Base-by-base conservation (phyloP, 2,113 vertebrate species). In the Lathamus discolor region DNA sequence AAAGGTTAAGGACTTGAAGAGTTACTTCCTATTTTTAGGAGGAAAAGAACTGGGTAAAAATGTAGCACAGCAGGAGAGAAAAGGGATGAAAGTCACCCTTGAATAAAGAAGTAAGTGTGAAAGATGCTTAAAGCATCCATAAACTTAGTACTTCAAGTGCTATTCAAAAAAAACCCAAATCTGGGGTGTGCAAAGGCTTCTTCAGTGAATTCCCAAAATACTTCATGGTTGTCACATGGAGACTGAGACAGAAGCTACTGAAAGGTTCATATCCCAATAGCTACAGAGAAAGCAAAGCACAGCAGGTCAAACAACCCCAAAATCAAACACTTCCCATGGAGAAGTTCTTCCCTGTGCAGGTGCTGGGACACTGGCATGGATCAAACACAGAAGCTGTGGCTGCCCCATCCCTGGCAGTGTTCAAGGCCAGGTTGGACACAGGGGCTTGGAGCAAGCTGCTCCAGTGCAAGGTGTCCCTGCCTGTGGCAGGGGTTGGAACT, bases 21-120 rank as follows among this genome's bases (percentile, higher is more conserved):
- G 23, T 37, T n/a, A 72, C 68, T 92, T 90, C 86, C 64, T 84
- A 86, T 76, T 92, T 93, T 92, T 73, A 91, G 83, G 13, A 92
- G 74, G 48, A 51, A 82, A 72, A 90, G 39, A 88, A 81, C 1
- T 78, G 77, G 43, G 57, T 51, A n/a, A 90, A 75, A 91, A 83
- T 84, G 83, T 35, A 83, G 77, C 61, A 43, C 80, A 81, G 91
- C 77, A 44, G 69, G 80, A 92, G 62, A 77, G 10, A 55, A 31
- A 57, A n/a, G 37, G 31, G 78, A 88, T 67, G 68, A 68, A 93
- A 95, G 46, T 78, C 73, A 75, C 62, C 57, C 72, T 29, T 13
- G 48, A 88, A 78, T 46, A 83, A 90, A 68, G 77, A 68, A 91
- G 13, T 23, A 82, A 31, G 73, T 23, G 41, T 59, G 88, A 73